phyloP scores from a whole-genome alignment of 2,888 invertebrate genomes.

The Melinopterus prodromus region DNA sequence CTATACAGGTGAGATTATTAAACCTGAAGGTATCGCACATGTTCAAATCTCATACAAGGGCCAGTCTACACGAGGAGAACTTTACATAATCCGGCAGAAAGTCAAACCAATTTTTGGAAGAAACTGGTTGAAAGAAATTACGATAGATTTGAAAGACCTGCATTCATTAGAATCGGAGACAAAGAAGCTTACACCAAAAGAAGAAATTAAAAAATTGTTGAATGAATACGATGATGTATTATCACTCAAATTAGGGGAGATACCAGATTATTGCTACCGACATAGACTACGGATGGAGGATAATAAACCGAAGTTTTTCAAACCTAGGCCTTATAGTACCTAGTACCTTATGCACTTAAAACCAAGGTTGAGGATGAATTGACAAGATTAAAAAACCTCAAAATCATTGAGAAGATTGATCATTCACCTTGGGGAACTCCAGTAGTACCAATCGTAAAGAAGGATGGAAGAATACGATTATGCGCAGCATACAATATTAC shows the following conservation, averaged over 20 bases:
- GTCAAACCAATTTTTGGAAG: no score
- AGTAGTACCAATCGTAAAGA: constrained; percentile 32
- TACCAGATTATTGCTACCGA: neutral
- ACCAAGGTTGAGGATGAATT: constrained; percentile 12
- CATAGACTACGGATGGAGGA: neutral
- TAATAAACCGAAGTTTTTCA: constrained; percentile 9
- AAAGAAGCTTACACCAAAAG: no score
- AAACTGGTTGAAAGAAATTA: constrained; percentile 12
- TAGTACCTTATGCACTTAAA: neutral
- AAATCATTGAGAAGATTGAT: neutral
- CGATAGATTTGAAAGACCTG: constrained; percentile 12
- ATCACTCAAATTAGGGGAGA: neutral
- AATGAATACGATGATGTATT: constrained; percentile 21
- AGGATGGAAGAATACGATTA: constrained; percentile 13
- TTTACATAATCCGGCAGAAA: no score
- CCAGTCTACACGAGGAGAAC: no score
- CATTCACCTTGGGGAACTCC: constrained; percentile 34
- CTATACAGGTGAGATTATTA: no score
- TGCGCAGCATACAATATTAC: constrained; percentile 21
- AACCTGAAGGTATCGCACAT: no score
- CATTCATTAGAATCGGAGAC: neutral
- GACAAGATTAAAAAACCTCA: neutral
- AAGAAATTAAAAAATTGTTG: constrained; percentile 11
- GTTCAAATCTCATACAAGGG: no score
- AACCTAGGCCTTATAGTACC: no score